Evolutionary conservation across 2,888 invertebrate species (phyloP).

Genomic region (Incurvaria masculella): DNA sequence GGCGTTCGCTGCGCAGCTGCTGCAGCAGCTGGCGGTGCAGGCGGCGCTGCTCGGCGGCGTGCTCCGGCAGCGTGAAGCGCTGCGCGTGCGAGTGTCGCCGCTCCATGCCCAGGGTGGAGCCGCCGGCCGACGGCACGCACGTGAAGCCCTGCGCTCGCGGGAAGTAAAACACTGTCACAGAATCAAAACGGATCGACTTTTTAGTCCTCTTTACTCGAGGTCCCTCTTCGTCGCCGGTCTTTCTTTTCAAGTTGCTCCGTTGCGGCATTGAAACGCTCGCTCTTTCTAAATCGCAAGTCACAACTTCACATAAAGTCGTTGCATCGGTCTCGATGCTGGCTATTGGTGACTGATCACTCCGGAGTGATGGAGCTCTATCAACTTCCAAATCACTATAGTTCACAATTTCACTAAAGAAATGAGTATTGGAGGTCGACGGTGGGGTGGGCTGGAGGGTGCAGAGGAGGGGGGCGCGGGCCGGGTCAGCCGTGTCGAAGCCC

Average conservation of each 20-base stretch:
- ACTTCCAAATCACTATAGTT: too few species aligned
- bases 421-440: too few species aligned
- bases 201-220: slow-evolving; percentile 63
- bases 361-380: too few species aligned
- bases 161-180: slow-evolving; percentile 94
- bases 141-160: slow-evolving; percentile 89
- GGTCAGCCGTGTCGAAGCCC: slow-evolving; percentile 66
- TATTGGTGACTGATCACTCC: too few species aligned
- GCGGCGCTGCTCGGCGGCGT: slow-evolving; percentile 84
- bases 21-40: slow-evolving; percentile 79
- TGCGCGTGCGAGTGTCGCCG: slow-evolving; percentile 64
- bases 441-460: slow-evolving; percentile 2
- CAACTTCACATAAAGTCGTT: slow-evolving; percentile 7
- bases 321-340: slow-evolving; percentile 18
- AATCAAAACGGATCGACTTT: slow-evolving; percentile 83
- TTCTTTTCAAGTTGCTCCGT: slow-evolving; percentile 66
- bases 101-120: slow-evolving; percentile 92
- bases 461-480: not conserved
- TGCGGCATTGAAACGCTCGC: not conserved
- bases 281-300: slow-evolving; percentile 15
- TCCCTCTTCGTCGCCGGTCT: slow-evolving; percentile 41
- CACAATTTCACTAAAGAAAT: too few species aligned
- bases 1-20: slow-evolving; percentile 66
- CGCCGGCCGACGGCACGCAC: slow-evolving; percentile 87
- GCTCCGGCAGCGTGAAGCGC: slow-evolving; percentile 83